Percentiles rank a stretch among this genome's conserved stretches.
These are phyloP conservation scores for Lochmaea capreae DNA, from an alignment of 2,888 invertebrate genomes.

Conservation along the genomic window DNA sequence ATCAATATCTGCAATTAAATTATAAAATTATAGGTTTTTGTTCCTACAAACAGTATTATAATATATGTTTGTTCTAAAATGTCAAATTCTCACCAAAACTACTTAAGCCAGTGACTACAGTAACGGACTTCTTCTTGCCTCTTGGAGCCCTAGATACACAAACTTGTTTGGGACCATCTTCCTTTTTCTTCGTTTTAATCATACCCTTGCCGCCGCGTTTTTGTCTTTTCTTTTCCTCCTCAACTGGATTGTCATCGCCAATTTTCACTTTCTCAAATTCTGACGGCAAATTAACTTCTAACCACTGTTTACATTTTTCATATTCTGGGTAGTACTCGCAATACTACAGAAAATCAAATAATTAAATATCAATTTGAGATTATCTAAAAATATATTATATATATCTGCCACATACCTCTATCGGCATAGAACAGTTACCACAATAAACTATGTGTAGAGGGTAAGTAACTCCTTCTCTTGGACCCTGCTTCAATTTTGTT, in stretches of 20 bases:
- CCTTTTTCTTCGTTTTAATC: constrained; percentile 94
- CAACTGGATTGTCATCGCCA: constrained; percentile 76
- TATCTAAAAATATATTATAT: neutral
- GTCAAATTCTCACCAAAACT: constrained; percentile 80
- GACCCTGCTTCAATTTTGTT: constrained; percentile 74
- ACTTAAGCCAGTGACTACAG: constrained; percentile 94
- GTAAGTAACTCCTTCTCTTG: constrained; percentile 75
- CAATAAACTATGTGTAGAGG: constrained; percentile 89
- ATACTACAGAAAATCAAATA: constrained; percentile 72
- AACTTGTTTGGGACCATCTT: constrained; percentile 87
- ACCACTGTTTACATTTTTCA: constrained; percentile 97
- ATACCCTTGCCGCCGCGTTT: constrained; percentile 97
- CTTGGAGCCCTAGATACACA: constrained; percentile 90
- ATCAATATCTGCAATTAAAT: constrained; percentile 84
- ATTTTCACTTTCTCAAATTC: constrained; percentile 91
- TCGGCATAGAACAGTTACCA: constrained; percentile 94
- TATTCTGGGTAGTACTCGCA: constrained; percentile 98
- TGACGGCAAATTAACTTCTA: constrained; percentile 92
- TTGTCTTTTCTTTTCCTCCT: constrained; percentile 95
- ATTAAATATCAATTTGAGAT: neutral
- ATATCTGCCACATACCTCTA: constrained; percentile 72
- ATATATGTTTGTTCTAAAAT: neutral
- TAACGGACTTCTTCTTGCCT: constrained; percentile 99
- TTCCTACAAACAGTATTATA: neutral
- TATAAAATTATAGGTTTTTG: neutral